Evolutionary conservation across 1,140 invertebrate genomes (phyloP).

Genomic region (Zaprionus nigranus): DNA sequence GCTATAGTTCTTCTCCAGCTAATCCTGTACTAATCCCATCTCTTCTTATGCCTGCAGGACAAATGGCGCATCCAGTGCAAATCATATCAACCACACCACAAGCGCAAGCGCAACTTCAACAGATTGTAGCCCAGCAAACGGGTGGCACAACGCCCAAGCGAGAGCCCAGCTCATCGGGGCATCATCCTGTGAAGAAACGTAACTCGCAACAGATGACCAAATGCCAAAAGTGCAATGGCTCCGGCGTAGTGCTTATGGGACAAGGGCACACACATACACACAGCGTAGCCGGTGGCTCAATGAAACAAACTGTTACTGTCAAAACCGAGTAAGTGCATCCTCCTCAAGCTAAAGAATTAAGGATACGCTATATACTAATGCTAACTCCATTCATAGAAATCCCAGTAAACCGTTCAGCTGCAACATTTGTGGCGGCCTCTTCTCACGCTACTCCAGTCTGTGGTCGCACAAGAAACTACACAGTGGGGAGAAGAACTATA

Average conservation of each 20-base stretch:
- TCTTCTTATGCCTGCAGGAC: slow-evolving; percentile 34
- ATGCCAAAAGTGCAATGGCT: slow-evolving; percentile 94
- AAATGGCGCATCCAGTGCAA: slow-evolving; percentile 77
- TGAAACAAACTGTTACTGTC: slow-evolving; percentile 64
- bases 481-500: slow-evolving; percentile 95
- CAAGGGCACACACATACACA: slow-evolving; percentile 56
- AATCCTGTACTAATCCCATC: not conserved
- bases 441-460: slow-evolving; percentile 92
- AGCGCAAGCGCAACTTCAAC: slow-evolving; percentile 73
- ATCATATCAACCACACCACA: slow-evolving; percentile 79
- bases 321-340: slow-evolving; percentile 77
- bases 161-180: slow-evolving; percentile 83
- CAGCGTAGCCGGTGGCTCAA: slow-evolving; percentile 49
- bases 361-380: slow-evolving; percentile 34
- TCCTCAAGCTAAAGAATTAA: slow-evolving; percentile 14
- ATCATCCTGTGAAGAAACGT: slow-evolving; percentile 93
- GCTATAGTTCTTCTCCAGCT: slow-evolving; percentile 55
- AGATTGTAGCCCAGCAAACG: slow-evolving; percentile 73
- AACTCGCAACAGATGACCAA: slow-evolving; percentile 93
- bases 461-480: slow-evolving; percentile 94
- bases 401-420: slow-evolving; percentile 91
- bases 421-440: slow-evolving; percentile 93
- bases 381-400: slow-evolving; percentile 59
- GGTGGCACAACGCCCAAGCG: slow-evolving; percentile 70
- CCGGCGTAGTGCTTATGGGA: slow-evolving; percentile 93